Percentiles rank a stretch among this genome's conserved stretches.
Conservation (phyloP, 2,797 vertebrate species). For the Chrosomus eos region DNA sequence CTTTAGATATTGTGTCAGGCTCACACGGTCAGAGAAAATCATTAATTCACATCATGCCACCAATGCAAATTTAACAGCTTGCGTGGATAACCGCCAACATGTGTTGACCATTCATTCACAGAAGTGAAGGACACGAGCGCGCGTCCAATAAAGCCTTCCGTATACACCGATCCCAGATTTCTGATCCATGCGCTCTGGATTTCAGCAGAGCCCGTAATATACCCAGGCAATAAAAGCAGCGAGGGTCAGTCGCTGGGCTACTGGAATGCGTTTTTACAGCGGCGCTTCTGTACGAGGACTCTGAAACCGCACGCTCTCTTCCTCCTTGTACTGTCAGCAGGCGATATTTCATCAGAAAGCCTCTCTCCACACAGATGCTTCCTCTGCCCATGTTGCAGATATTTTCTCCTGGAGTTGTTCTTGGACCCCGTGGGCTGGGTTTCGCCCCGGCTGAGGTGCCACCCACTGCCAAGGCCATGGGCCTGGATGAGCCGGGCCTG, state of each 20-base stretch:
- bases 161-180: constrained; percentile 29
- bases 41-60: constrained; percentile 45
- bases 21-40: background rate
- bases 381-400: constrained; percentile 41
- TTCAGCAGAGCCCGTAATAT: constrained; percentile 44
- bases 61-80: constrained; percentile 36
- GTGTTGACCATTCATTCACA: constrained; percentile 49
- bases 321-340: constrained; percentile 61
- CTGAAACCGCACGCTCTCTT: constrained; percentile 47
- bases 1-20: background rate
- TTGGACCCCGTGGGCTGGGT: constrained; percentile 53
- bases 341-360: constrained; percentile 54
- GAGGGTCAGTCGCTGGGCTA: constrained; percentile 55
- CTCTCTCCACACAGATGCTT: constrained; percentile 45
- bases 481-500: constrained; percentile 36
- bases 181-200: constrained; percentile 40
- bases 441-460: constrained; percentile 55
- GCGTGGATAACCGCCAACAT: constrained; percentile 42
- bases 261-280: constrained; percentile 46
- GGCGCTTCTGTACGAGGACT: constrained; percentile 43
- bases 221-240: constrained; percentile 52
- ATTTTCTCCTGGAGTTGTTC: constrained; percentile 51
- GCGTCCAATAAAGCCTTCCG: constrained; percentile 31
- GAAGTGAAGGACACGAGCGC: constrained; percentile 2
- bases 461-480: constrained; percentile 58